These are phyloP conservation scores for Cariama cristata DNA, from an alignment of 2,113 vertebrate species.

Conservation along the genomic window DNA sequence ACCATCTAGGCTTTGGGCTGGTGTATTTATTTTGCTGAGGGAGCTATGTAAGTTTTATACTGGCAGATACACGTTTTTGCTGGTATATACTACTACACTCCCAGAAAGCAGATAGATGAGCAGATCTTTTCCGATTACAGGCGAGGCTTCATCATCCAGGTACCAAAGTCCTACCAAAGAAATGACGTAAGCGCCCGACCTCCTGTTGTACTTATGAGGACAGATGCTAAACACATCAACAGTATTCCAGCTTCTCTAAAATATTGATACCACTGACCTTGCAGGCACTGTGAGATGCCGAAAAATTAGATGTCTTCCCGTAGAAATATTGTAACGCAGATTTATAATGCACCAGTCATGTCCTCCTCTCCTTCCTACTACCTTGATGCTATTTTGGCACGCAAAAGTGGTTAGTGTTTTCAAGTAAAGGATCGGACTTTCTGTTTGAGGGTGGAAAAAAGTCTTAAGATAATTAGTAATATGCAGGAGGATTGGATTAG, in stretches of 20 bases:
- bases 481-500: neutral
- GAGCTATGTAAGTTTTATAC: neutral
- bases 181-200: neutral
- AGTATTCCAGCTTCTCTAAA: neutral
- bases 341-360: neutral
- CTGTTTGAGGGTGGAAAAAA: neutral
- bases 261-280: neutral
- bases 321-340: neutral
- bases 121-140: neutral
- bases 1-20: neutral
- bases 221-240: neutral
- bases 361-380: neutral
- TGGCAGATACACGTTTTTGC: neutral
- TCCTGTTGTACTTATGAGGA: neutral
- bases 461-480: neutral
- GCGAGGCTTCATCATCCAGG: neutral
- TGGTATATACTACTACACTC: neutral
- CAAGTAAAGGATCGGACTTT: neutral
- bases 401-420: neutral
- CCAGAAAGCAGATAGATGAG: neutral
- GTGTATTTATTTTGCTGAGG: neutral
- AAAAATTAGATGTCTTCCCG: neutral
- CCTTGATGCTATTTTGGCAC: neutral
- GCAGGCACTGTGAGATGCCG: neutral
- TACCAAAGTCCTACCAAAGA: neutral